Base-by-base conservation (phyloP, 2,888 invertebrate genomes). In the Hofmannophila pseudospretella region DNA sequence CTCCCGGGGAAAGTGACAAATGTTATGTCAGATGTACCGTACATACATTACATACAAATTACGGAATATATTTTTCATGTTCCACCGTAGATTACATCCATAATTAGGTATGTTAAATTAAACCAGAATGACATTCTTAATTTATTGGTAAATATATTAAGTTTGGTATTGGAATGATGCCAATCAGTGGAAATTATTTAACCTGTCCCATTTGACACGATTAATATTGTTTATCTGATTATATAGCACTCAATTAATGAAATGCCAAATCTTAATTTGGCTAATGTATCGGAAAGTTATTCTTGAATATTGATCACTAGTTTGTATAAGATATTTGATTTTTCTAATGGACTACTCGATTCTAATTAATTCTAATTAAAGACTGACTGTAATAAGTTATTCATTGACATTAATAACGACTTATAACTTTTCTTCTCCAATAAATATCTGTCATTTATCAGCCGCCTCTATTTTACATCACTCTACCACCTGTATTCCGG, bases 401-500 rank as follows among this genome's bases (percentile, higher is more conserved):
- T 27, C 23, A 23, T n/a, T n/a, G n/a, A 23, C 23, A 7, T n/a
- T n/a, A n/a, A 2, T 5, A 29, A 29, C 7, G 13, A 28, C 7
- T 29, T 13, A 13, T 13, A 14, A 29, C 2, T n/a, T 8, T 10
- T 26, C 26, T 10, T 10, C 2, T 26, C 11, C n/a, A 11, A 27
- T 11, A 25, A 25, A 14, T 23, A 14, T 23, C 23, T 14, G 30
- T 25, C 23, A 45, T 47, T 45, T 5, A 37, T 33, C 38, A 41
- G 47, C 37, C 47, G 54, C 49, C 65, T 67, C 67, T 65, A 67
- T 64, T 61, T 51, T 41, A 50, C 62, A 62, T 67, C 70, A 67
- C 61, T 63, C 67, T 57, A 51, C 59, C 67, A 65, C 64, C 68
- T 67, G 74, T 65, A 74, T 61, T 55, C 51, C 61, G 48, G 61